These are phyloP conservation scores for Ochropleura plecta DNA, from an alignment of 2,888 invertebrate genomes.

Conservation along the genomic window DNA sequence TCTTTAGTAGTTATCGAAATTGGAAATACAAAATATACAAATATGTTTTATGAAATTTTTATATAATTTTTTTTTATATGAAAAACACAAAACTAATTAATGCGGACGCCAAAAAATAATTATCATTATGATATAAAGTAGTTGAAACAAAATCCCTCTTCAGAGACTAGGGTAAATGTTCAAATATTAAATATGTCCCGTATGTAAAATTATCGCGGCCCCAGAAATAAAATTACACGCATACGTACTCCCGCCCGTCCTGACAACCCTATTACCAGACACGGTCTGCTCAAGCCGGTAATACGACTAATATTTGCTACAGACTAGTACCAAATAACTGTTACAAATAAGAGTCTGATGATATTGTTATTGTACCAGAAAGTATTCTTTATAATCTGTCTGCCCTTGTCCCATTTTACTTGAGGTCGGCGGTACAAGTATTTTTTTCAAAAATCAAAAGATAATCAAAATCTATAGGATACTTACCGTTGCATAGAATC, in stretches of 20 bases:
- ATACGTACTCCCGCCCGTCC: conserved; percentile 65
- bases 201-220: conserved; percentile 68
- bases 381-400: not conserved
- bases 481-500: no score
- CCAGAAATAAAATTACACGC: conserved; percentile 74
- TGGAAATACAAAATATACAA: no score
- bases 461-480: no score
- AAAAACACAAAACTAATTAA: not conserved
- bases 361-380: not conserved
- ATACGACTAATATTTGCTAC: conserved; percentile 59
- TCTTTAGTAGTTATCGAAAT: no score
- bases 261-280: conserved; percentile 73
- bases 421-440: not conserved
- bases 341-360: conserved; percentile 12
- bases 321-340: conserved; percentile 49
- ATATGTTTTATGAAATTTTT: not conserved
- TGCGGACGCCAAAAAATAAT: not conserved
- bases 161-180: conserved; percentile 63
- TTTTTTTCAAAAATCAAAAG: no score
- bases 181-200: conserved; percentile 71
- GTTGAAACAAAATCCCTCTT: conserved; percentile 50
- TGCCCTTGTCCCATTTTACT: not conserved
- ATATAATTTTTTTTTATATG: no score
- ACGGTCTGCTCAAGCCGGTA: conserved; percentile 62
- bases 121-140: conserved; percentile 26